Percentiles rank a stretch among this genome's conserved stretches.
Conservation (phyloP, 2,888 invertebrate genomes). For the Leptothorax acervorum region DNA sequence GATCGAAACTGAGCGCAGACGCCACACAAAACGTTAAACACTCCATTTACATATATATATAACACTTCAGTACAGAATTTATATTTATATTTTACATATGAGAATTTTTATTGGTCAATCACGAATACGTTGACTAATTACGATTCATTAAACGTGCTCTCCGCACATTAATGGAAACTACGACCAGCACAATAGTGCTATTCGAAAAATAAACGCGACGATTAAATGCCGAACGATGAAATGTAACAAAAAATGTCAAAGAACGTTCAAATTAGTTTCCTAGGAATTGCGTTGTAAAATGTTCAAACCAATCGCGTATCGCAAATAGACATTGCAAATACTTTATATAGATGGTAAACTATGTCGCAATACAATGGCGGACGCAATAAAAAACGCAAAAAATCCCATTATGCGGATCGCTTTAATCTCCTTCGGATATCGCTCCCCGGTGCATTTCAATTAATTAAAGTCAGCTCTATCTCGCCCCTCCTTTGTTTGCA, state of each 20-base stretch:
- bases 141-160: conserved; percentile 2
- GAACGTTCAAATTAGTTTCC: conserved; percentile 2
- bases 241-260: not conserved
- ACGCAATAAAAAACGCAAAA: conserved; percentile 6
- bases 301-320: not conserved
- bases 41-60: not conserved
- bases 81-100: not conserved
- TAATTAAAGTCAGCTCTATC: conserved; percentile 47
- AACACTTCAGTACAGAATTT: not conserved
- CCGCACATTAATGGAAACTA: not conserved
- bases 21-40: not conserved
- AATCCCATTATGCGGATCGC: conserved; percentile 2
- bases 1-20: not conserved
- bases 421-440: conserved; percentile 34
- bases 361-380: not conserved
- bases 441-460: conserved; percentile 48
- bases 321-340: not conserved
- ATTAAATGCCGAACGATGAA: not conserved
- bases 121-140: not conserved
- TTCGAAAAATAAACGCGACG: not conserved
- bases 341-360: conserved; percentile 6
- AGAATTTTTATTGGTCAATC: not conserved
- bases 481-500: conserved; percentile 38
- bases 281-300: not conserved
- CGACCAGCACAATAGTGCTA: not conserved